Base-by-base conservation (phyloP, 2,888 invertebrate genomes). In the Arrhopalites spinosus region DNA sequence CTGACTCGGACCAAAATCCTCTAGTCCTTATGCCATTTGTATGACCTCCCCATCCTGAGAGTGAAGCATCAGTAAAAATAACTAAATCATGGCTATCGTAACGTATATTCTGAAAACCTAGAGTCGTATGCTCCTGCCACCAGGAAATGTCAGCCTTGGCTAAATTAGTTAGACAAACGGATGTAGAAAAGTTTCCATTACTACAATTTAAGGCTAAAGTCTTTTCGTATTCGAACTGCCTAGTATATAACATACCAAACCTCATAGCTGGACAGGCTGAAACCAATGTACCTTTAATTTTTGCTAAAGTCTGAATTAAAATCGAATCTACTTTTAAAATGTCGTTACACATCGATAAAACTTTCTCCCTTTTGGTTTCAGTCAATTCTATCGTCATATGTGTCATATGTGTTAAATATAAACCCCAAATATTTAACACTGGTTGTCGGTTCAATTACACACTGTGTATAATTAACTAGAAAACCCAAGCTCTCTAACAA, bases 341-440 rank as follows among this genome's bases (percentile, higher is more conserved):
- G 2, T 13, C 5, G 20, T 59, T 27, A 59, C 59, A 59, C 3
- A 59, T 7, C 15, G 3, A 13, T 7, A 1, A 20, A 7, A 59
- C 1, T 15, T 59, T 59, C n/a, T n/a, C n/a, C n/a, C n/a, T n/a
- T 15, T 59, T 59, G 1, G 5, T 25, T 1, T 59, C 25, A n/a
- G n/a, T n/a, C 7, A 59, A 15, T 3, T 1, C 25, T 13, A 59
- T 27, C 8, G 3, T 73, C 64, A 64, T 73, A 1, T 2, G 8
- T 27, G 2, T 25, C 0, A n/a, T n/a, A n/a, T n/a, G 64, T 25
- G 63, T 73, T 15, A 64, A 64, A 73, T 1, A 64, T n/a, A 50
- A 73, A 73, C 5, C 73, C 73, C 3, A 73, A 36, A 64, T 64
- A 73, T 50, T n/a, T 47, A 13, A 64, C 43, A 11, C 2, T 47